These are phyloP conservation scores for Nomada ferruginata DNA, from an alignment of 2,888 invertebrate genomes.

Conservation along the genomic window DNA sequence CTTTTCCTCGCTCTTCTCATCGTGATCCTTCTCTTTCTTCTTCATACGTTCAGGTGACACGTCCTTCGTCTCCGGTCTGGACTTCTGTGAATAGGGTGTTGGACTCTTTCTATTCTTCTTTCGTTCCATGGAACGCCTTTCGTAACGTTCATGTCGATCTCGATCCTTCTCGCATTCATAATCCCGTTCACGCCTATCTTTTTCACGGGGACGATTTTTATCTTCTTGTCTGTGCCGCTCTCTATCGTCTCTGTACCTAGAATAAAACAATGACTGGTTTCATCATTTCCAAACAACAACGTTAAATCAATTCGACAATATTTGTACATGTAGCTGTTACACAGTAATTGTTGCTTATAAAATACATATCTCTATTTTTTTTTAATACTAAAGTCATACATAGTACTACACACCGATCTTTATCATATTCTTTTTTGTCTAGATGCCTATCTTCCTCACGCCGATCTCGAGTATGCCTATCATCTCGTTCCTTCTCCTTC, in stretches of 20 bases:
- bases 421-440: constrained; percentile 80
- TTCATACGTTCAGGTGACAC: constrained; percentile 82
- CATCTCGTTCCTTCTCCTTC: constrained; percentile 81
- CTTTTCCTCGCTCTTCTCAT: constrained; percentile 81
- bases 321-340: no score
- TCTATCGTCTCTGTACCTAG: constrained; percentile 82
- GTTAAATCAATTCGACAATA: neutral
- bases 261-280: neutral
- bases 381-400: neutral
- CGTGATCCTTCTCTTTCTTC: constrained; percentile 86
- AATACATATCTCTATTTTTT: neutral
- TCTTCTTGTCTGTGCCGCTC: constrained; percentile 81
- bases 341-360: no score
- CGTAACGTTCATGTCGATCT: constrained; percentile 84
- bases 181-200: constrained; percentile 78
- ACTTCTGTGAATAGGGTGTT: constrained; percentile 78
- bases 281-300: neutral
- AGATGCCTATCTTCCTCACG: constrained; percentile 78
- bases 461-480: constrained; percentile 76
- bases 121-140: constrained; percentile 78
- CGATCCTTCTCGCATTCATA: constrained; percentile 82
- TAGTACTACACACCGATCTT: constrained; percentile 77
- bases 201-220: constrained; percentile 84
- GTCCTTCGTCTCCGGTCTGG: constrained; percentile 83
- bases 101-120: constrained; percentile 83